phyloP scores from a whole-genome alignment of 2,888 invertebrate genomes.

The Toxonevra muliebris region DNA sequence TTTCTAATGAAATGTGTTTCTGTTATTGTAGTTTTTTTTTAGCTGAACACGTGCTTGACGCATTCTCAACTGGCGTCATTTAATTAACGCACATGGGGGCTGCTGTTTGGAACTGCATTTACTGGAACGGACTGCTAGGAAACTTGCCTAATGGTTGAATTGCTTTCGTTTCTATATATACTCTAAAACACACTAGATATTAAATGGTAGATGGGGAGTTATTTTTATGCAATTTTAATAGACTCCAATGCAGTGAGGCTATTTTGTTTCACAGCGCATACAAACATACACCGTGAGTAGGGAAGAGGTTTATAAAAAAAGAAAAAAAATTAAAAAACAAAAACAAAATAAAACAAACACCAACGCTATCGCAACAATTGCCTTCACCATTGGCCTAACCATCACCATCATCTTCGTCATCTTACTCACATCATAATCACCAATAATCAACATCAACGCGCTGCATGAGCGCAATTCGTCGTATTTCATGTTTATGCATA shows the following conservation, averaged over 20 bases:
- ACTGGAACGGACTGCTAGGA: too few relatives aligned
- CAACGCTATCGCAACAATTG: background rate
- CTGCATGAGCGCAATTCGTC: conserved; percentile 36
- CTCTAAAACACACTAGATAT: background rate
- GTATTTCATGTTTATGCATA: conserved; percentile 57
- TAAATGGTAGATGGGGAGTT: conserved; percentile 25
- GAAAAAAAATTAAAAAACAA: too few relatives aligned
- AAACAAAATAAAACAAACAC: background rate
- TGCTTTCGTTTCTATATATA: too few relatives aligned
- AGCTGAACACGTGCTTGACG: conserved; percentile 21
- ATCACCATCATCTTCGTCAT: conserved; percentile 1
- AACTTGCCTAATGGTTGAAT: too few relatives aligned
- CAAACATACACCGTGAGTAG: too few relatives aligned
- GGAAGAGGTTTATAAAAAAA: too few relatives aligned
- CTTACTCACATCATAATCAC: background rate
- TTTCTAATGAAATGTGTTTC: too few relatives aligned
- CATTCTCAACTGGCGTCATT: conserved; percentile 36
- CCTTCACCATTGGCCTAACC: background rate
- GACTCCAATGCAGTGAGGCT: conserved; percentile 3
- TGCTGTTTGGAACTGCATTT: too few relatives aligned
- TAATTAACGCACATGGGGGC: conserved; percentile 31
- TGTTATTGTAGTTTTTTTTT: too few relatives aligned
- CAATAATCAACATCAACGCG: background rate
- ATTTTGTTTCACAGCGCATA: too few relatives aligned
- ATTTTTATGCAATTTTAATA: conserved; percentile 35